Percentiles rank a stretch among this genome's conserved stretches.
Evolutionary conservation across 2,797 vertebrate genomes (phyloP).

Genomic region (Coregonus ussuriensis): DNA sequence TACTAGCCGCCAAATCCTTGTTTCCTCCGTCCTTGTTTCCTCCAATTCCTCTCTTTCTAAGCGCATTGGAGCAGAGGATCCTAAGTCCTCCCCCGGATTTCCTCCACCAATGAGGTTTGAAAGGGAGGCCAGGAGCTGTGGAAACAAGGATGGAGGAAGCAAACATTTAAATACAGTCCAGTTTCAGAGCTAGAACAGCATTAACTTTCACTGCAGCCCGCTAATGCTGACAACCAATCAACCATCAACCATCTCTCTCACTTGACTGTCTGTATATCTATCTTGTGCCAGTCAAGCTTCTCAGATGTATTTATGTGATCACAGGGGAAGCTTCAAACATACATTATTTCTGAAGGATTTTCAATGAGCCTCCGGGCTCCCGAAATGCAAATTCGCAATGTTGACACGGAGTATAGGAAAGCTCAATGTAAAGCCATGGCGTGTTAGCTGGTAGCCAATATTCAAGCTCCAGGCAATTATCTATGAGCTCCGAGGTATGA

Average conservation of each 20-base stretch:
- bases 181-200: too few species aligned
- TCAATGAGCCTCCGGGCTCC: not conserved
- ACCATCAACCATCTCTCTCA: not conserved
- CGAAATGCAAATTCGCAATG: not conserved
- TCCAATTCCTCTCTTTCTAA: too few species aligned
- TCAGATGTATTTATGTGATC: not conserved
- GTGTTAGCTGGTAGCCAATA: not conserved
- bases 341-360: not conserved
- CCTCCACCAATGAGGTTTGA: too few species aligned
- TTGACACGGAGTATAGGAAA: not conserved
- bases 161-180: too few species aligned
- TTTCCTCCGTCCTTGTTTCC: too few species aligned
- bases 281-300: not conserved
- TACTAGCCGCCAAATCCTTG: too few species aligned
- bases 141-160: too few species aligned
- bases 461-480: not conserved
- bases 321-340: not conserved
- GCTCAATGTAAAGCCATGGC: not conserved
- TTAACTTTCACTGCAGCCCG: not conserved
- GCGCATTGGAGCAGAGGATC: too few species aligned
- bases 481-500: conserved; percentile 4
- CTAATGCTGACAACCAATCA: not conserved
- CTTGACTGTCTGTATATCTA: not conserved
- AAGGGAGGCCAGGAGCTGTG: too few species aligned
- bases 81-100: too few species aligned